Evolutionary conservation across 2,888 invertebrate genomes (phyloP).

Genomic region (Plusia festucae): DNA sequence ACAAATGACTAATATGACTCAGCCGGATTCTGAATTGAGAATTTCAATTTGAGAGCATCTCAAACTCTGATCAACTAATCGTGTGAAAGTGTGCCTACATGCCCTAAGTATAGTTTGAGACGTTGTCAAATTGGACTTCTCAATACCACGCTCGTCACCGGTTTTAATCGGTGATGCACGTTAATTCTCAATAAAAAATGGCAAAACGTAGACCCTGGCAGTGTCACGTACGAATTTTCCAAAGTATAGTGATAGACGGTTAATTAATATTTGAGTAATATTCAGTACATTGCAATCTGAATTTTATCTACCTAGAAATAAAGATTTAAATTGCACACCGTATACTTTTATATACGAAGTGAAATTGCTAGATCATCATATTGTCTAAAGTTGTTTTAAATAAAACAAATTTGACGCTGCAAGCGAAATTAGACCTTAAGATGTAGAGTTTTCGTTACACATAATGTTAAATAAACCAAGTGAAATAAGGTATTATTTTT

Average conservation of each 20-base stretch:
- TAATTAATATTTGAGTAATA: neutral
- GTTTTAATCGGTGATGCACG: no score
- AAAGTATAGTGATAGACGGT: no score
- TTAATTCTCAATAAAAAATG: no score
- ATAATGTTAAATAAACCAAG: neutral
- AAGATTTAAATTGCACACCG: conserved; percentile 1
- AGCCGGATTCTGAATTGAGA: no score
- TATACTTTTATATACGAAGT: conserved; percentile 2
- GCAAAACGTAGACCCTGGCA: no score
- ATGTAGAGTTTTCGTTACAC: neutral
- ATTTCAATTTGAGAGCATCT: no score
- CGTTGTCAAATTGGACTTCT: no score
- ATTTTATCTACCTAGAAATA: neutral
- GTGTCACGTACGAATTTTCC: no score
- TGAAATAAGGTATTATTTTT: neutral
- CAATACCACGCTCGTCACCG: no score
- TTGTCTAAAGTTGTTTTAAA: neutral
- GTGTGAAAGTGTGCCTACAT: no score
- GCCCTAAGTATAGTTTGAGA: no score
- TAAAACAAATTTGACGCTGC: conserved; percentile 4
- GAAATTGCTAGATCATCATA: neutral
- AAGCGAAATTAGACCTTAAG: neutral
- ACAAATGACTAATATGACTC: neutral
- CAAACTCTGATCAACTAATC: no score
- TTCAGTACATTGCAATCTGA: neutral